phyloP scores from a whole-genome alignment of 2,797 vertebrate species.

The Benthosema pterotum region DNA sequence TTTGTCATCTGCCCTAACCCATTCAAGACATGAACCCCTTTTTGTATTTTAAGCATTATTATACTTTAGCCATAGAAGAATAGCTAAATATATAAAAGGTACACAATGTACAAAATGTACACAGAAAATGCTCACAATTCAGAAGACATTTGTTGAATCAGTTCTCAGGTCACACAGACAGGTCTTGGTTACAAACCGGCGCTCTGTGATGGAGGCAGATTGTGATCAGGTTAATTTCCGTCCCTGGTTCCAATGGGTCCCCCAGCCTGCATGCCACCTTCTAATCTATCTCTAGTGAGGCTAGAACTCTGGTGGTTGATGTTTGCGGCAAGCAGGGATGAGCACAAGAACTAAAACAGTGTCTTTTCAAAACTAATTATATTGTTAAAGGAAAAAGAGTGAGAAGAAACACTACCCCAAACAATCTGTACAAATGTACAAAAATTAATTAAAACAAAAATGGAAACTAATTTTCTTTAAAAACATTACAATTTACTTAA shows the following conservation, averaged over 20 bases:
- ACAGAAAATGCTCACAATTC: no score
- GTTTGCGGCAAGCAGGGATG: neutral
- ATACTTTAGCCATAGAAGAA: no score
- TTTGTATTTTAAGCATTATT: no score
- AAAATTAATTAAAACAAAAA: conserved; percentile 49
- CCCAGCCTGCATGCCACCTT: neutral
- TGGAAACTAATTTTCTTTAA: conserved; percentile 17
- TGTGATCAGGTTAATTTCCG: no score
- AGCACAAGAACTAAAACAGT: conserved; percentile 31
- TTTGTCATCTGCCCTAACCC: neutral
- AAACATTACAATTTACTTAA: conserved; percentile 15
- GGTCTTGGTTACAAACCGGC: neutral
- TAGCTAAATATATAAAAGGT: no score
- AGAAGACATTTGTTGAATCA: no score
- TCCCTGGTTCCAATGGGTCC: no score
- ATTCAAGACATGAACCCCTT: no score
- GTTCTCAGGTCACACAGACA: neutral
- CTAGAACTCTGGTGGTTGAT: conserved; percentile 31
- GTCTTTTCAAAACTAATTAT: conserved; percentile 41
- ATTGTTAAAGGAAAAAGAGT: conserved; percentile 38
- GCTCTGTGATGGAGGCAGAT: no score
- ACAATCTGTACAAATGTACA: conserved; percentile 57
- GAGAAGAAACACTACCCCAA: conserved; percentile 16
- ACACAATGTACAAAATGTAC: no score
- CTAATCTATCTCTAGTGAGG: conserved; percentile 14